These are phyloP conservation scores for Ptilodon capucinus DNA, from an alignment of 2,888 invertebrate species.

Conservation along the genomic window DNA sequence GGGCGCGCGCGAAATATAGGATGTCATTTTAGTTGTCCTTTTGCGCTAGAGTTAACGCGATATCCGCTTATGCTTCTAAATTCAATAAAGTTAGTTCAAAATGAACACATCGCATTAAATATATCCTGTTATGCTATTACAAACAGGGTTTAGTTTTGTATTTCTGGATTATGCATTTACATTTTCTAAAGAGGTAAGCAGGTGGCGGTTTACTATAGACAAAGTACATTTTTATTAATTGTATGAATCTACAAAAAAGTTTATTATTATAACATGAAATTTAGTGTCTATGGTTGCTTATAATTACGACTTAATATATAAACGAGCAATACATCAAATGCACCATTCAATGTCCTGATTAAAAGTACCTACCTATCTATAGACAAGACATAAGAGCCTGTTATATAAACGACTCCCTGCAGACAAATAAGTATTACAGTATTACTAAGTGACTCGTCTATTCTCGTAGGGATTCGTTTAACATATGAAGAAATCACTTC, in stretches of 20 bases:
- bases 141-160: neutral
- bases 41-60: conserved; percentile 11
- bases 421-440: conserved; percentile 4
- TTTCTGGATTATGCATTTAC: neutral
- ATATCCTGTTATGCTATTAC: neutral
- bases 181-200: too few relatives aligned
- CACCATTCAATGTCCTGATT: too few relatives aligned
- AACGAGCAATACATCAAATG: too few relatives aligned
- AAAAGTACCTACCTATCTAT: too few relatives aligned
- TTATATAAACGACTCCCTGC: neutral
- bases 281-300: too few relatives aligned
- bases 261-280: too few relatives aligned
- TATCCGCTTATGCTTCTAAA: conserved; percentile 6
- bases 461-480: conserved; percentile 5
- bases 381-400: neutral
- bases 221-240: too few relatives aligned
- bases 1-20: conserved; percentile 1
- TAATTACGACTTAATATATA: too few relatives aligned
- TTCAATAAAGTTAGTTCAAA: conserved; percentile 4
- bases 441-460: conserved; percentile 6
- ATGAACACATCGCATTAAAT: neutral
- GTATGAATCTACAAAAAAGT: too few relatives aligned
- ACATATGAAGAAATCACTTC: conserved; percentile 2
- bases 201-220: too few relatives aligned
- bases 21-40: conserved; percentile 2